Conservation (phyloP, 2,888 invertebrate species). For the Plebejus melissa region DNA sequence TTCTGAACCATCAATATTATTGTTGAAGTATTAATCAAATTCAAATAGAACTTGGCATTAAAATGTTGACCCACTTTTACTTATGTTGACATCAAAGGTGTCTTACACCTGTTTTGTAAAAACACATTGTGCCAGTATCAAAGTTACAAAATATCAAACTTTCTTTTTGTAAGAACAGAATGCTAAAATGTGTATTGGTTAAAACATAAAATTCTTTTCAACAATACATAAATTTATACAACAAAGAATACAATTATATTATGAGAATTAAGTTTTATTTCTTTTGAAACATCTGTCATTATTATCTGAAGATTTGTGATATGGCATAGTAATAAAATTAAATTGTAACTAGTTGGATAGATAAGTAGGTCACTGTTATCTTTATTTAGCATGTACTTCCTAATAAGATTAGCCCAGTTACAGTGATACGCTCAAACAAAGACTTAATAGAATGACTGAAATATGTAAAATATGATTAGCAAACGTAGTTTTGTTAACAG, state of each 20-base stretch:
- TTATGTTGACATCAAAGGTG: neutral
- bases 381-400: neutral
- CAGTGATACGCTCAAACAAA: neutral
- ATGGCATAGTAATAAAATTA: constrained; percentile 4
- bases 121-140: neutral
- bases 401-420: neutral
- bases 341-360: neutral
- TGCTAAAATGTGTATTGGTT: neutral
- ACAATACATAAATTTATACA: neutral
- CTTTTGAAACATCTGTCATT: neutral
- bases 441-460: neutral
- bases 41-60: neutral
- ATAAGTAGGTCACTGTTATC: constrained; percentile 3
- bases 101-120: neutral
- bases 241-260: neutral
- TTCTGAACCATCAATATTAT: neutral
- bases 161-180: neutral
- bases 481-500: neutral
- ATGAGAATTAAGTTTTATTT: neutral
- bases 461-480: neutral
- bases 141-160: neutral
- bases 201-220: neutral
- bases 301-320: neutral
- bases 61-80: neutral
- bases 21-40: neutral